Evolutionary conservation across 2,113 vertebrate species (phyloP), one percentile per base, ranked within the genome.

Genomic region (Forbesichthys agassizii): DNA sequence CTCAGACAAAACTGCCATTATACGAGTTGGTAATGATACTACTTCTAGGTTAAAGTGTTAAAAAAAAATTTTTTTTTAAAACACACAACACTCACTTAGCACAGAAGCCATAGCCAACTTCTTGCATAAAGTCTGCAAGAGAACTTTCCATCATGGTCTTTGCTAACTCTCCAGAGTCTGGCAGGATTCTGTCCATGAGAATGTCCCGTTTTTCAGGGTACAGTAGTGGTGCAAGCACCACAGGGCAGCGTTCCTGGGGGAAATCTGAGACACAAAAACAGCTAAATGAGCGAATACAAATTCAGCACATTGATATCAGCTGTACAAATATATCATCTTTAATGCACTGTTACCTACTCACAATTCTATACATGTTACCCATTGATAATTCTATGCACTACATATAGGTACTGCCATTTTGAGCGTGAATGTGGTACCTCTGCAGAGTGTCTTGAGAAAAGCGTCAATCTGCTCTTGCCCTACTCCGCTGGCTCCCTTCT

Each of bases 181-280:
- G 96, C 88, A 99, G 93, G 93, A 99, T 98, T 93, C 97, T 96
- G 92, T 98, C 97, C 96, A 98, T 98, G 94, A 98, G 96, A 95
- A 99, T 96, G 96, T 99, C 95, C 96, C 96, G 96, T 98, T 99
- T 98, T 98, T 98, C 98, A 97, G 96, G 97, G 94, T 99, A 99
- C 89, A 99, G 88, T 88, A 99, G 96, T 98, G 98, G 98, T 97
- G 97, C 94, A 91, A 99, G 98, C 96, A 99, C 98, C 98, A 99
- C 98, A 76, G 98, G 98, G 85, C 98, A 99, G 90, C 98, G 95
- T 86, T 98, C 97, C 89, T 98, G 97, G 84, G 98, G 98, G 88
- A 99, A 99, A 99, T 99, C 98, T 99, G 69, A 73, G 75, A 79
- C 4, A 56, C 4, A 74, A 47, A 27, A 27, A 27, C 42, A 48